Base-by-base conservation (phyloP, 2,113 vertebrate species). In the Charina bottae region DNA sequence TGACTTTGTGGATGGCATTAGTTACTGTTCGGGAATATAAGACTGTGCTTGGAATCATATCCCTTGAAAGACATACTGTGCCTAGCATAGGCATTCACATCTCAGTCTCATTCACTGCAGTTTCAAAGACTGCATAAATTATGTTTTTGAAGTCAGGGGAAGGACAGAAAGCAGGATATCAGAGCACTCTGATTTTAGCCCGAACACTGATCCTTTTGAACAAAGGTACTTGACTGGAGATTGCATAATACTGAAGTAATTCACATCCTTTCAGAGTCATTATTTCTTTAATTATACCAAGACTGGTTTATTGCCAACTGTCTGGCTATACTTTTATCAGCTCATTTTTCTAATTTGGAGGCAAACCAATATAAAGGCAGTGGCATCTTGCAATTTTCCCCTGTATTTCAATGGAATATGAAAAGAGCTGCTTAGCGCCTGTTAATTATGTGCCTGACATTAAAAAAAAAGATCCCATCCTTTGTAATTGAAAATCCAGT, bases 261-360 rank as follows among this genome's bases (percentile, higher is more conserved):
- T 21, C 3, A 89, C 92, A 90, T 17, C 64, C 17, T 93, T 94
- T 89, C 83, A 54, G 4, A 88, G 0, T 89, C 88, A 7, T 78
- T 93, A 49, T 1, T 68, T 3, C 68, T 88, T 89, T 64, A 88
- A 90, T 93, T 91, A 90, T 11, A 15, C 1, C 1, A 33, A 5
- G 64, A 91, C 87, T 92, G 46, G 93, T 88, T 92, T 55, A 0
- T 5, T 85, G 37, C 54, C 54, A 37, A 62, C 8, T 59, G 8
- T 86, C 64, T 91, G 68, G n/a, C 24, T 56, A 28, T 83, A 54
- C n/a, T 55, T 89, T 92, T 90, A 42, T 86, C 89, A 55, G 2
- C 42, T 60, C 93, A 6, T 21, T 94, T 95, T 93, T 90, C 90
- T 93, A 60, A 56, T 83, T 54, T 90, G 58, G 19, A 89, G 90